Evolutionary conservation across 2,113 vertebrate species (phyloP).

Genomic region (Pyxicephalus adspersus): DNA sequence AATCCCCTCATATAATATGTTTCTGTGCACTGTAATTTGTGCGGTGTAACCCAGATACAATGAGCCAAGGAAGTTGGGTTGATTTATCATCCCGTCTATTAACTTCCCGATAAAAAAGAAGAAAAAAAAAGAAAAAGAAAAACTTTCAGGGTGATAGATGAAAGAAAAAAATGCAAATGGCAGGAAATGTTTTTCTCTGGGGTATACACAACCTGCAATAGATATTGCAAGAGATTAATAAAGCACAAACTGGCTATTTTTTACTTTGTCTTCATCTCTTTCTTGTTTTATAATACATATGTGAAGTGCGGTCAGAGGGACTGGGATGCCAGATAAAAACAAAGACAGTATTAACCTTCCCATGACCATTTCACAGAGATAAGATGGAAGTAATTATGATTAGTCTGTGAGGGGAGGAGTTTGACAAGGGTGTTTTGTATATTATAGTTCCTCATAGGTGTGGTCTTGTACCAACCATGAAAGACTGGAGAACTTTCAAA

Average conservation of each 20-base stretch:
- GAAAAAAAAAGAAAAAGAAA: too few relatives aligned
- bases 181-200: not conserved
- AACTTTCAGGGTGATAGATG: conserved; percentile 22
- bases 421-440: too few relatives aligned
- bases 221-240: conserved; percentile 4
- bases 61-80: not conserved
- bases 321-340: too few relatives aligned
- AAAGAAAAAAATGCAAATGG: conserved; percentile 27
- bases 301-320: not conserved
- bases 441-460: too few relatives aligned
- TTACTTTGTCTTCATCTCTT: not conserved
- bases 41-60: conserved; percentile 17
- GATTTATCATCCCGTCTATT: conserved; percentile 35
- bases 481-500: too few relatives aligned
- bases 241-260: not conserved
- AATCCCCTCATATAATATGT: conserved; percentile 34
- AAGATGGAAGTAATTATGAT: too few relatives aligned
- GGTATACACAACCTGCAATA: not conserved
- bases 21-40: not conserved
- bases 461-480: too few relatives aligned
- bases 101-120: not conserved
- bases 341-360: too few relatives aligned
- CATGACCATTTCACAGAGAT: too few relatives aligned
- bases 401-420: too few relatives aligned
- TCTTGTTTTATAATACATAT: not conserved